phyloP scores from a whole-genome alignment of 2,797 vertebrate genomes.

The Microctenopoma stevenorrisi region DNA sequence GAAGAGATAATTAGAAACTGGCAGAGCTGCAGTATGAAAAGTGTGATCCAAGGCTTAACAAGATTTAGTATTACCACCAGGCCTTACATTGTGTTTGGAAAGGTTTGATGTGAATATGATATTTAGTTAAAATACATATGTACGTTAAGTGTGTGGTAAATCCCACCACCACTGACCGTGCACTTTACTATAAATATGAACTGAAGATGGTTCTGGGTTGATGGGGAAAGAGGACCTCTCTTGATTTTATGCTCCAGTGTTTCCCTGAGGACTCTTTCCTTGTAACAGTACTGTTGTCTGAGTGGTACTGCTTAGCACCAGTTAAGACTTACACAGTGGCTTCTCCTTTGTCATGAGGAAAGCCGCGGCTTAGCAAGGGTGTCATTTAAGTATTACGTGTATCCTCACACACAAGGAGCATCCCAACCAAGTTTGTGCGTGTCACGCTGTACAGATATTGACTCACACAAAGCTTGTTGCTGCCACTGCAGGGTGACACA shows the following conservation, averaged over 20 bases:
- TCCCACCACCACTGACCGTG: conserved; percentile 26
- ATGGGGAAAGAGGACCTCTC: neutral
- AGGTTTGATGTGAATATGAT: conserved; percentile 34
- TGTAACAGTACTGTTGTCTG: neutral
- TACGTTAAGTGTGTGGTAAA: conserved; percentile 19
- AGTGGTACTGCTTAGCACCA: conserved; percentile 17
- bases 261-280: neutral
- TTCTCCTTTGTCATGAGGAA: conserved; percentile 27
- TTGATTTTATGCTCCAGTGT: neutral
- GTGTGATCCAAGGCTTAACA: conserved; percentile 56
- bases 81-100: conserved; percentile 24
- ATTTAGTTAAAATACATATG: conserved; percentile 28
- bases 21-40: conserved; percentile 57
- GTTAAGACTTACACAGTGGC: conserved; percentile 12
- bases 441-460: conserved; percentile 15
- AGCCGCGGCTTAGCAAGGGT: conserved; percentile 19
- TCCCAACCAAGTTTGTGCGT: neutral
- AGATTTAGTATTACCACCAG: conserved; percentile 44
- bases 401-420: conserved; percentile 2
- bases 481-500: neutral
- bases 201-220: conserved; percentile 6
- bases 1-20: conserved; percentile 66
- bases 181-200: conserved; percentile 32
- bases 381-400: neutral
- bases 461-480: conserved; percentile 9